These are phyloP conservation scores for Globodera ellingtonae DNA, from an alignment of 1,140 invertebrate species.

Conservation along the genomic window DNA sequence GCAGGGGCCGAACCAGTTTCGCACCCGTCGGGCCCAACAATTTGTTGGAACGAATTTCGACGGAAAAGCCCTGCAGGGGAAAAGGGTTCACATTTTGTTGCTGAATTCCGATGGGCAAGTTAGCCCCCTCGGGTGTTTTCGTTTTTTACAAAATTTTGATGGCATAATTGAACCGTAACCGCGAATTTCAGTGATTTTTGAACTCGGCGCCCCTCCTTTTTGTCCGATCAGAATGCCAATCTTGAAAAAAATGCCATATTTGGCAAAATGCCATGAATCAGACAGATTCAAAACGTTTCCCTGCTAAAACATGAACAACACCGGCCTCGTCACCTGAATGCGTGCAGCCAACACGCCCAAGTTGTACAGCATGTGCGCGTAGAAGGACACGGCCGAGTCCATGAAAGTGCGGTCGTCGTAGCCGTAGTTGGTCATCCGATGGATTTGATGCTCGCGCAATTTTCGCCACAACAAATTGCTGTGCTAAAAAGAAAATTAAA, in stretches of 20 bases:
- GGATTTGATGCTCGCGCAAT: slow-evolving; percentile 43
- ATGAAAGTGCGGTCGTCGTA: slow-evolving; percentile 51
- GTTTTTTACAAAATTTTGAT: background rate
- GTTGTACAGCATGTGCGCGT: slow-evolving; percentile 53
- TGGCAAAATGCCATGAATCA: too few species aligned
- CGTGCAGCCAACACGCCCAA: slow-evolving; percentile 50
- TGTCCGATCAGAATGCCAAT: too few species aligned
- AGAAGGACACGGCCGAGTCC: slow-evolving; percentile 48
- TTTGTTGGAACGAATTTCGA: slow-evolving; percentile 49
- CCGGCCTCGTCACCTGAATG: slow-evolving; percentile 29
- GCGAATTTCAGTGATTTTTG: too few species aligned
- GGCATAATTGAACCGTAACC: too few species aligned
- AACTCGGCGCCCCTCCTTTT: too few species aligned
- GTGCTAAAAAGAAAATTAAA: slow-evolving; percentile 41
- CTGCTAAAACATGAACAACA: background rate
- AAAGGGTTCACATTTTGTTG: background rate
- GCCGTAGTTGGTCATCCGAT: slow-evolving; percentile 51
- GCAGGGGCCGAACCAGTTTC: slow-evolving; percentile 44
- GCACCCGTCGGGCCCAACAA: slow-evolving; percentile 34
- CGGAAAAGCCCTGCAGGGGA: slow-evolving; percentile 42
- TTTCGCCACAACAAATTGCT: slow-evolving; percentile 44
- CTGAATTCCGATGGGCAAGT: background rate
- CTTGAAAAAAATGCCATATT: too few species aligned
- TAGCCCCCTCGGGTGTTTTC: background rate
- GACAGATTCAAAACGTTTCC: background rate